These are phyloP conservation scores for Phenganax stokvisi DNA, from an alignment of 92 coral and sea anemone species.

Conservation along the genomic window DNA sequence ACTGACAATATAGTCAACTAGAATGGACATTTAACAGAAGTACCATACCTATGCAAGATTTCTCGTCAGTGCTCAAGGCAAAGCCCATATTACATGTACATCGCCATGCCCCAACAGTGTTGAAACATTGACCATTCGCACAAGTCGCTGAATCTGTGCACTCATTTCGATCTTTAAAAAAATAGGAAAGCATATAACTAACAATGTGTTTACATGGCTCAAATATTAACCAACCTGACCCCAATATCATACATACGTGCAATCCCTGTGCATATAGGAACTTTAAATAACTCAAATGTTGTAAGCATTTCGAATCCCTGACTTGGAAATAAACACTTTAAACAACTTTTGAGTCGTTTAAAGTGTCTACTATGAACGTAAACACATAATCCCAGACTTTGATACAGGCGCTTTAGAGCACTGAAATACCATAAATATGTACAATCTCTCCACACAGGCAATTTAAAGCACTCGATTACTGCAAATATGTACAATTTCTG, in stretches of 20 bases:
- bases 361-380: no score
- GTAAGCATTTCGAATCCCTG: background rate
- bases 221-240: no score
- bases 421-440: no score
- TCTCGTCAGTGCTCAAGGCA: conserved; percentile 62
- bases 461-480: no score
- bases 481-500: no score
- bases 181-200: background rate
- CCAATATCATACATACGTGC: no score
- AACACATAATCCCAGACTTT: no score
- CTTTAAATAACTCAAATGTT: conserved; percentile 26
- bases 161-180: conserved; percentile 62
- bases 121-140: conserved; percentile 87
- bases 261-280: background rate
- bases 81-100: conserved; percentile 69
- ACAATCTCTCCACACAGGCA: no score
- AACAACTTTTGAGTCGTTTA: no score
- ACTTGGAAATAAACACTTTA: conserved; percentile 44
- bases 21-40: no score
- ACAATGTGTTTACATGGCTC: no score
- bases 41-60: conserved; percentile 60
- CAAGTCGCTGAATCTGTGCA: conserved; percentile 64
- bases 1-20: background rate
- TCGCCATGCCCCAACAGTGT: conserved; percentile 65
- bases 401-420: no score